These are phyloP conservation scores for honey bee (Apis mellifera) DNA, from an alignment of 1,140 invertebrate species.

Conservation along the genomic window Amel_HAv3.1 CM009942.2:11031501-11032000, in stretches of 20 bases:
- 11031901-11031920: too few relatives aligned
- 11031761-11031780: too few relatives aligned
- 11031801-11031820: too few relatives aligned
- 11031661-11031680: neutral
- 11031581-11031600: slow-evolving; percentile 9
- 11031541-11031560: slow-evolving; percentile 46
- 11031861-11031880: too few relatives aligned
- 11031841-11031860: too few relatives aligned
- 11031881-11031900: too few relatives aligned
- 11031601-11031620: neutral
- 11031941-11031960: too few relatives aligned
- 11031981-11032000: too few relatives aligned
- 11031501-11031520: slow-evolving; percentile 41
- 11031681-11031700: neutral
- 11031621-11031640: neutral
- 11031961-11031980: too few relatives aligned
- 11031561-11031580: slow-evolving; percentile 35
- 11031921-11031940: too few relatives aligned
- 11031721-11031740: neutral
- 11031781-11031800: too few relatives aligned
- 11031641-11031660: neutral
- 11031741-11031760: neutral
- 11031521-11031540: slow-evolving; percentile 18
- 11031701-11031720: neutral
- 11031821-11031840: too few relatives aligned